Conservation (phyloP, 2,888 invertebrate species). For the Drosophila maculinotata region DNA sequence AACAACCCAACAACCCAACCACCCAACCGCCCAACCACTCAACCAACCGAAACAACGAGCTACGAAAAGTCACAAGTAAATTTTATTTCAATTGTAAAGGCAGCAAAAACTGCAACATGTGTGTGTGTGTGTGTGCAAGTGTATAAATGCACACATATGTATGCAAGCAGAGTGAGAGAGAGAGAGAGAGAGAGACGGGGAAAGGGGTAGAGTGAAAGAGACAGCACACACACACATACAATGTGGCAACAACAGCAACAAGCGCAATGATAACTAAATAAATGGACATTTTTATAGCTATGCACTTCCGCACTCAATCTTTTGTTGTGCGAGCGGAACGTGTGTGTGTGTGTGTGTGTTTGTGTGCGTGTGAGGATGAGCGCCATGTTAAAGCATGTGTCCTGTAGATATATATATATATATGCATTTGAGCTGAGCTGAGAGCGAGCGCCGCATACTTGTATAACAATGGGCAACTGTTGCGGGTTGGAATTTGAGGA, state of each 20-base stretch:
- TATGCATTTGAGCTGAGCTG: slow-evolving; percentile 50
- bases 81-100: slow-evolving; percentile 80
- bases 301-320: slow-evolving; percentile 81
- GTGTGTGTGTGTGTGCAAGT: slow-evolving; percentile 17
- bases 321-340: slow-evolving; percentile 58
- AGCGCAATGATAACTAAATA: slow-evolving; percentile 79
- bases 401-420: slow-evolving; percentile 55
- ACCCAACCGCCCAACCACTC: slow-evolving; percentile 36
- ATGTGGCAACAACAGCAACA: slow-evolving; percentile 59
- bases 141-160: slow-evolving; percentile 44
- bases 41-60: slow-evolving; percentile 54
- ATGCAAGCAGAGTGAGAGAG: slow-evolving; percentile 12
- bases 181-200: neutral
- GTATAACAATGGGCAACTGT: slow-evolving; percentile 57
- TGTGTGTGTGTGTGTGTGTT: slow-evolving; percentile 30
- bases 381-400: slow-evolving; percentile 72
- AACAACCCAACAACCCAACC: slow-evolving; percentile 16
- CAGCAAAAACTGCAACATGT: slow-evolving; percentile 60
- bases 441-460: slow-evolving; percentile 29
- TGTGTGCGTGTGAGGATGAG: slow-evolving; percentile 65
- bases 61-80: slow-evolving; percentile 80
- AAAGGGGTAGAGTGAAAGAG: slow-evolving; percentile 14
- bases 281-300: slow-evolving; percentile 81
- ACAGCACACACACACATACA: slow-evolving; percentile 22
- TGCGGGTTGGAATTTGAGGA: slow-evolving; percentile 7